Base-by-base conservation (phyloP, 2,797 vertebrate species). In the Glossophaga mutica region DNA sequence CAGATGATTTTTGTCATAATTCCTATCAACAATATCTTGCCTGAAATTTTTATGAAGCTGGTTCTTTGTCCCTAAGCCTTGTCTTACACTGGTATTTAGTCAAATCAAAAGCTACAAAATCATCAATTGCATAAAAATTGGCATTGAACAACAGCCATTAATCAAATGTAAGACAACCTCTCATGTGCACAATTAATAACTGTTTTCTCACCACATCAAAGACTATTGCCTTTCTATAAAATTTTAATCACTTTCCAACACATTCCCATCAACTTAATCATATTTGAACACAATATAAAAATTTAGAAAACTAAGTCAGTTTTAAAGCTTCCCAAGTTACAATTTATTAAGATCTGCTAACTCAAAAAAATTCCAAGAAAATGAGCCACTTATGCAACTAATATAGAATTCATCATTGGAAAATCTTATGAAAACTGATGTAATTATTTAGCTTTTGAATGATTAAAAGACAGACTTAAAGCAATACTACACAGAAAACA, bases 121-220 rank as follows among this genome's bases (percentile, higher is more conserved):
- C 95, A 96, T 98, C 97, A 97, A 98, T 98, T 97, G 97, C 90
- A 85, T 85, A 98, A 97, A 98, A 95, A 91, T 88, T 95, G 81
- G 97, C 97, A 95, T 29, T 89, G 96, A 98, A 89, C 95, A 98
- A 98, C 87, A 94, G 97, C 96, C 97, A 98, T 98, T 98, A 98
- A 98, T 98, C 98, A 98, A 98, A 93, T 15, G 93, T 88, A 97
- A 97, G 92, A 97, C 97, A 95, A 96, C 92, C 94, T 91, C 98
- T 97, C 97, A 97, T 97, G 98, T 98, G 85, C 98, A 97, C 98
- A 99, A 99, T 98, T 98, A 98, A 98, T 98, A 97, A 97, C 98
- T 98, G 96, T 98, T 98, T 98, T 92, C 97, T 96, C 97, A 97
- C 93, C 97, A 98, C 98, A 98, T 99, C 98, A 99, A 99, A 99